phyloP scores from a whole-genome alignment of 2,888 invertebrate genomes.

The Celastrina argiolus region DNA sequence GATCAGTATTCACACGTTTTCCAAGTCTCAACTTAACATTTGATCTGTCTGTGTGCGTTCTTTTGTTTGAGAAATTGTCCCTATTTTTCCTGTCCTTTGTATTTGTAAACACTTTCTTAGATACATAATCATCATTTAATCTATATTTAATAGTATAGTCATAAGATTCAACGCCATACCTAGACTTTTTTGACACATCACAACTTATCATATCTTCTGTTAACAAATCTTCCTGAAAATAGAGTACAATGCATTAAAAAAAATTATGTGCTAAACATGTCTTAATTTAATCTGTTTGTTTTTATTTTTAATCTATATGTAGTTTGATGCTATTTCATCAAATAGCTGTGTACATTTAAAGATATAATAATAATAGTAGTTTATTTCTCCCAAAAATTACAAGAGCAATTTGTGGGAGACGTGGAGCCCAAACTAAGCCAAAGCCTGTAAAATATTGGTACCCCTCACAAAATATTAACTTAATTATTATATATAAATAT shows the following conservation, averaged over 20 bases:
- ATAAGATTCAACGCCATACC: constrained; percentile 87
- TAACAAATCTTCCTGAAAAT: constrained; percentile 85
- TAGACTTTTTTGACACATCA: constrained; percentile 83
- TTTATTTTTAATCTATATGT: too few species aligned
- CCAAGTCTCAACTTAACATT: constrained; percentile 78
- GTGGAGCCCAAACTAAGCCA: too few species aligned
- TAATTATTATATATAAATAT: too few species aligned
- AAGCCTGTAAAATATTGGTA: too few species aligned
- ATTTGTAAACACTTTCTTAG: constrained; percentile 58
- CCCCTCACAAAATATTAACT: too few species aligned
- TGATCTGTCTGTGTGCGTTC: constrained; percentile 77
- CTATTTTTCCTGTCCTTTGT: constrained; percentile 42
- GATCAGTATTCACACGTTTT: constrained; percentile 64
- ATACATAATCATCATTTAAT: constrained; percentile 70
- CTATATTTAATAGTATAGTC: constrained; percentile 82
- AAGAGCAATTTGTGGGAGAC: too few species aligned
- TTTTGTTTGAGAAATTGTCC: constrained; percentile 68
- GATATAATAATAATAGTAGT: too few species aligned
- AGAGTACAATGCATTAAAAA: not conserved
- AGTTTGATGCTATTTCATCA: too few species aligned
- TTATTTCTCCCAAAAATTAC: too few species aligned
- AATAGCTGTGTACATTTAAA: too few species aligned
- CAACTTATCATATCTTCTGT: constrained; percentile 87
- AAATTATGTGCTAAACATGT: too few species aligned
- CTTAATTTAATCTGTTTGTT: too few species aligned